Evolutionary conservation across 2,113 vertebrate genomes (phyloP).

Genomic region (Laticauda colubrina): DNA sequence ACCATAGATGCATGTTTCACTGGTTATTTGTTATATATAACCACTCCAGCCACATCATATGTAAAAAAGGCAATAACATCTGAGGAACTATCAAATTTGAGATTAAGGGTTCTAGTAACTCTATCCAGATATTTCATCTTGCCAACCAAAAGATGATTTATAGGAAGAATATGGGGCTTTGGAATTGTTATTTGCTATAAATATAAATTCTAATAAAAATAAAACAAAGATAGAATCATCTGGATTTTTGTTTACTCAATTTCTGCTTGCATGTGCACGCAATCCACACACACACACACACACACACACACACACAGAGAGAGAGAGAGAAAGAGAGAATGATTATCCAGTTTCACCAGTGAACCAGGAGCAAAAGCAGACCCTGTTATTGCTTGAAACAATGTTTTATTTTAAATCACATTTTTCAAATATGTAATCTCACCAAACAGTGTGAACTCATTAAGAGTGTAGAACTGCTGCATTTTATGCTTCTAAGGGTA

Average conservation of each 20-base stretch:
- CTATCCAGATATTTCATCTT: background rate
- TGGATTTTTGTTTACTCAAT: background rate
- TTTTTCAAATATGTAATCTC: conserved; percentile 38
- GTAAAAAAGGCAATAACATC: background rate
- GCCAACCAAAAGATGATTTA: background rate
- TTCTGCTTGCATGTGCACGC: background rate
- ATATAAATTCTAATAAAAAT: background rate
- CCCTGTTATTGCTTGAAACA: background rate
- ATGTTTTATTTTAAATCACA: conserved; percentile 14
- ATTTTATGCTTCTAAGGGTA: conserved; percentile 42
- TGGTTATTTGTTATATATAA: background rate
- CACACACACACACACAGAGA: background rate
- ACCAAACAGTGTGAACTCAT: conserved; percentile 40
- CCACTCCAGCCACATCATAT: background rate
- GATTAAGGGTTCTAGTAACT: background rate
- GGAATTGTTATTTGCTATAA: background rate
- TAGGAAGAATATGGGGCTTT: background rate
- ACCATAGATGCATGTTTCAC: background rate
- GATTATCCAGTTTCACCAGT: conserved; percentile 6
- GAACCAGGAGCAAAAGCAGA: background rate
- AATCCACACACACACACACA: too few species aligned
- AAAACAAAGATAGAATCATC: background rate
- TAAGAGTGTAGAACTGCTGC: conserved; percentile 32
- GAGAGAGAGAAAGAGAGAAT: background rate
- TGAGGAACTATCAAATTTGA: background rate